phyloP scores from a whole-genome alignment of 2,113 vertebrate genomes.

The Psittacus erithacus region DNA sequence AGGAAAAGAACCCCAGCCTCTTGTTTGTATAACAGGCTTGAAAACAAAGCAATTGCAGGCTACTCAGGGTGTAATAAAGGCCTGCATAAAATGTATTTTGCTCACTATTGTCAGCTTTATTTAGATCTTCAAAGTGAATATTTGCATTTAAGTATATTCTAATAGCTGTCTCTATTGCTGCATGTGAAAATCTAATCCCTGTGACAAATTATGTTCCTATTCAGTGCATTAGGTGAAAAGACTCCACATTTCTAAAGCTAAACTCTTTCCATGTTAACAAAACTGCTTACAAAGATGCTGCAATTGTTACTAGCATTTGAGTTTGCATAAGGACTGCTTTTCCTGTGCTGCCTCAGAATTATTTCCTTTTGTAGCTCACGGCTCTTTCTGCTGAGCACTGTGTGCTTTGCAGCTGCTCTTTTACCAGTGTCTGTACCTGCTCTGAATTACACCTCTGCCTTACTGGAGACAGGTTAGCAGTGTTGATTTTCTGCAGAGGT shows the following conservation, averaged over 20 bases:
- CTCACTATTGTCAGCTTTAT: not conserved
- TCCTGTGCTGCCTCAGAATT: not conserved
- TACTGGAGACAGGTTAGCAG: not conserved
- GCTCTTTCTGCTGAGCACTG: not conserved
- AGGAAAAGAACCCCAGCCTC: not conserved
- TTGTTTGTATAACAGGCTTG: not conserved
- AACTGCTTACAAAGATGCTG: not conserved
- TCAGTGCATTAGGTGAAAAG: not conserved
- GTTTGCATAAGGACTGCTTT: fast-evolving
- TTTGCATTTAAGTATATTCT: not conserved
- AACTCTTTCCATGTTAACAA: not conserved
- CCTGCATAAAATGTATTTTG: not conserved
- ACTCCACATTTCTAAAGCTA: not conserved
- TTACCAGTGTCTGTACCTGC: not conserved
- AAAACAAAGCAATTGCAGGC: not conserved
- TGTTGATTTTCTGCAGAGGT: not conserved
- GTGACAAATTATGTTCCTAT: not conserved
- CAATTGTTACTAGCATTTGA: not conserved
- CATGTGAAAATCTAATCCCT: not conserved
- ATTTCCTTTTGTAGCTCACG: not conserved
- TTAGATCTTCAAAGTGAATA: not conserved
- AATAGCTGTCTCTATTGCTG: not conserved
- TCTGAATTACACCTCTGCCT: not conserved
- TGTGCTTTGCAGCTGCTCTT: not conserved
- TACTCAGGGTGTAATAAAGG: not conserved